Conservation (phyloP, 2,113 vertebrate species). For the Tricholaema leucomelas region DNA sequence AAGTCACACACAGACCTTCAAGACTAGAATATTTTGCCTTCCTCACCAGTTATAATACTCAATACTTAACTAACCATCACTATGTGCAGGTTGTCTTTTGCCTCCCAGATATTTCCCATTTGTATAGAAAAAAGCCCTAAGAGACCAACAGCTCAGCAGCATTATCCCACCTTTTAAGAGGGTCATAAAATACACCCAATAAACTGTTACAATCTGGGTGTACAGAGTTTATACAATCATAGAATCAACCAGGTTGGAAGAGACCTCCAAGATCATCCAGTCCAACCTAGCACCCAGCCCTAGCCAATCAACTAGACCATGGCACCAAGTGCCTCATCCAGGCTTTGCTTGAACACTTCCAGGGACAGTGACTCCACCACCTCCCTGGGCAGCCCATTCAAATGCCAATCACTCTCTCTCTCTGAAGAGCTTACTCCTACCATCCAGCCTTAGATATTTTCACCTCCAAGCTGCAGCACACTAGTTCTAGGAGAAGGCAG, state of each 20-base stretch:
- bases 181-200: neutral
- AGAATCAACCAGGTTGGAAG: too few relatives aligned
- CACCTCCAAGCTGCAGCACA: fast-evolving
- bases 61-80: neutral
- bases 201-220: neutral
- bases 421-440: too few relatives aligned
- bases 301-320: too few relatives aligned
- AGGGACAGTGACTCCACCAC: too few relatives aligned
- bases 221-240: too few relatives aligned
- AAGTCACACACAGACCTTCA: neutral
- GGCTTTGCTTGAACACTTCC: too few relatives aligned
- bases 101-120: neutral
- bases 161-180: neutral
- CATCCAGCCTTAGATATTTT: too few relatives aligned
- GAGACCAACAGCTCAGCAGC: neutral
- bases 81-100: neutral
- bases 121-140: neutral
- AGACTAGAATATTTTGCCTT: neutral
- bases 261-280: too few relatives aligned
- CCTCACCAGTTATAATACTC: neutral
- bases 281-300: too few relatives aligned
- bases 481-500: neutral
- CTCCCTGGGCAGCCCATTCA: too few relatives aligned
- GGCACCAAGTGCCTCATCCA: too few relatives aligned
- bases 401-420: too few relatives aligned